Evolutionary conservation across 2,888 invertebrate species (phyloP).

Genomic region (Reticulitermes lucifugus): DNA sequence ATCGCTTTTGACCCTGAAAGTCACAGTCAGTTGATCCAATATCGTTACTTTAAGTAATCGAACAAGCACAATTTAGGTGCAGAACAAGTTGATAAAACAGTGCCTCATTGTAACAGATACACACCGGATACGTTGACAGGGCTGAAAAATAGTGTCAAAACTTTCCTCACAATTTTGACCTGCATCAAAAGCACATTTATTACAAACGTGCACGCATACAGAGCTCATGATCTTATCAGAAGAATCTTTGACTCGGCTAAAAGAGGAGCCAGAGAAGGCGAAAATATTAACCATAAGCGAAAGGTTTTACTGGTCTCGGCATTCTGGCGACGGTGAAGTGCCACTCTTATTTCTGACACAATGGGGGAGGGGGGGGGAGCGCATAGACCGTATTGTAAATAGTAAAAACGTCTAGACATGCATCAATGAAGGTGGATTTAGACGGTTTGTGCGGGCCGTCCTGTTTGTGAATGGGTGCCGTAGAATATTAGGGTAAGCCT

Average conservation of each 20-base stretch:
- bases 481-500: not conserved
- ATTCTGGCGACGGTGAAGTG: too few relatives aligned
- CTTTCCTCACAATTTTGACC: not conserved
- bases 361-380: not conserved
- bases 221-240: not conserved
- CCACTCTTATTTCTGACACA: too few relatives aligned
- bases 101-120: not conserved
- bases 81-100: not conserved
- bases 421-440: not conserved
- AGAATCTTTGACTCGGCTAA: not conserved
- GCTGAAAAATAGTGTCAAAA: not conserved
- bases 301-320: not conserved
- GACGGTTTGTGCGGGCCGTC: not conserved
- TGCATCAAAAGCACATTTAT: not conserved
- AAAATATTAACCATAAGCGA: not conserved
- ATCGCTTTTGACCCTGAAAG: too few relatives aligned
- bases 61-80: too few relatives aligned
- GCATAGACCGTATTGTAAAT: not conserved
- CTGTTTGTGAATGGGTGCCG: constrained; percentile 25
- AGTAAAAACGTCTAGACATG: too few relatives aligned
- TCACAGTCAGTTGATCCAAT: too few relatives aligned
- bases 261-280: not conserved
- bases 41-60: too few relatives aligned
- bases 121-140: not conserved
- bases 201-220: not conserved